Percentiles rank a stretch among this genome's conserved stretches.
These are phyloP conservation scores for Dioctria linearis DNA, from an alignment of 2,888 invertebrate genomes.

Conservation along the genomic window DNA sequence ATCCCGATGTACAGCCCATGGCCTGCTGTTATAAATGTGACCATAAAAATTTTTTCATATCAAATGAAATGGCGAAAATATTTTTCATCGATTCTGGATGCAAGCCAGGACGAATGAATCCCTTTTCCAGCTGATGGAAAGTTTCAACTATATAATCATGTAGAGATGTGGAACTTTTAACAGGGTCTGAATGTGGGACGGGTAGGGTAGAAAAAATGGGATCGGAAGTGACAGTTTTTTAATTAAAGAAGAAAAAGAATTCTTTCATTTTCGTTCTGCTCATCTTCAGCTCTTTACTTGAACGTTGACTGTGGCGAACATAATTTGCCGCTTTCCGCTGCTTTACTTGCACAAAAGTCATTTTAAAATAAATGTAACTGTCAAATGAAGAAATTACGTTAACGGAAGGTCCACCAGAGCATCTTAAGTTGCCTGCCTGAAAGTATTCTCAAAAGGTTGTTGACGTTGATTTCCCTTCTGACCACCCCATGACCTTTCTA, in stretches of 20 bases:
- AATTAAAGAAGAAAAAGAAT: slow-evolving; percentile 45
- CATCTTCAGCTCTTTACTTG: not conserved
- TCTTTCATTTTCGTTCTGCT: slow-evolving; percentile 36
- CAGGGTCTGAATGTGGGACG: not conserved
- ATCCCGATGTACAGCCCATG: not conserved
- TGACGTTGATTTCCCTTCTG: slow-evolving; percentile 42
- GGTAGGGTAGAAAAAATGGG: not conserved
- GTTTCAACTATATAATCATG: slow-evolving; percentile 4
- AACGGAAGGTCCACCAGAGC: slow-evolving; percentile 18
- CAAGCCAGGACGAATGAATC: slow-evolving; percentile 3
- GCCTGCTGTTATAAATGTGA: not conserved
- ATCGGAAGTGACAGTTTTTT: slow-evolving; percentile 45
- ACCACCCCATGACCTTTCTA: slow-evolving; percentile 3
- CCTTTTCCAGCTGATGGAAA: slow-evolving; percentile 40
- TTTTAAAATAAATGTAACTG: slow-evolving; percentile 50
- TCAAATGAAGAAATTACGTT: slow-evolving; percentile 40
- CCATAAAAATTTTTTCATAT: slow-evolving; percentile 41
- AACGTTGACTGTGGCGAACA: not conserved
- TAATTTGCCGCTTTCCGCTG: slow-evolving; percentile 39
- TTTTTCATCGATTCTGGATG: slow-evolving; percentile 46
- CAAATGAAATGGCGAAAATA: slow-evolving; percentile 42
- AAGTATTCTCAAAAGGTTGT: slow-evolving; percentile 14
- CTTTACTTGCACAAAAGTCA: slow-evolving; percentile 37
- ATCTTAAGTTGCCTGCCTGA: slow-evolving; percentile 4
- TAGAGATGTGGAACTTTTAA: slow-evolving; percentile 4